These are phyloP conservation scores for Yasuhikotakia modesta DNA, from an alignment of 2,797 vertebrate genomes.

Conservation along the genomic window DNA sequence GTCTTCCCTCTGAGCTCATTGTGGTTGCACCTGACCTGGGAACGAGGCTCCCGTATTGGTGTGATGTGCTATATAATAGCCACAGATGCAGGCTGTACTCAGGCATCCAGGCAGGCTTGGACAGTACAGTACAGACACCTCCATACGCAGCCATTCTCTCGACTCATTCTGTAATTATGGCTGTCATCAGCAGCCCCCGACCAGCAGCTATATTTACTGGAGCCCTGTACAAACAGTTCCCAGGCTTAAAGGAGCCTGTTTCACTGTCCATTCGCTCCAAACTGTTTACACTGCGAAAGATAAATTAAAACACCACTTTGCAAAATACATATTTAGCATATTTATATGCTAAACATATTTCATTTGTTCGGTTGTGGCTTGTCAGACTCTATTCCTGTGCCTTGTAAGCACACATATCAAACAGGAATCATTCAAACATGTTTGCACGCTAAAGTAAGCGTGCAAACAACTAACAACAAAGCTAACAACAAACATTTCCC, in stretches of 20 bases:
- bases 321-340: not conserved
- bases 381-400: not conserved
- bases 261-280: slow-evolving; percentile 22
- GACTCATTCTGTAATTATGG: slow-evolving; percentile 77
- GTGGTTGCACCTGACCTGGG: slow-evolving; percentile 40
- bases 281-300: slow-evolving; percentile 16
- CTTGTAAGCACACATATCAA: not conserved
- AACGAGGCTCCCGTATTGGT: slow-evolving; percentile 5
- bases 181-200: slow-evolving; percentile 76
- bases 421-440: not conserved
- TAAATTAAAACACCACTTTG: not conserved
- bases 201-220: slow-evolving; percentile 76
- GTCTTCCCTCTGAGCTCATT: slow-evolving; percentile 37
- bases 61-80: slow-evolving; percentile 20
- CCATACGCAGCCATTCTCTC: slow-evolving; percentile 62
- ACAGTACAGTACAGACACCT: slow-evolving; percentile 56
- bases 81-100: slow-evolving; percentile 15
- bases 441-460: slow-evolving; percentile 1
- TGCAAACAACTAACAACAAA: too few species aligned
- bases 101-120: slow-evolving; percentile 47
- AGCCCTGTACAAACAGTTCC: slow-evolving; percentile 46
- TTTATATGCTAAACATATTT: too few species aligned
- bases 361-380: not conserved
- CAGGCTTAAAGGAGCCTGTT: slow-evolving; percentile 46
- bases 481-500: not conserved